phyloP scores from a whole-genome alignment of 2,797 vertebrate species.

The Dermochelys coriacea region DNA sequence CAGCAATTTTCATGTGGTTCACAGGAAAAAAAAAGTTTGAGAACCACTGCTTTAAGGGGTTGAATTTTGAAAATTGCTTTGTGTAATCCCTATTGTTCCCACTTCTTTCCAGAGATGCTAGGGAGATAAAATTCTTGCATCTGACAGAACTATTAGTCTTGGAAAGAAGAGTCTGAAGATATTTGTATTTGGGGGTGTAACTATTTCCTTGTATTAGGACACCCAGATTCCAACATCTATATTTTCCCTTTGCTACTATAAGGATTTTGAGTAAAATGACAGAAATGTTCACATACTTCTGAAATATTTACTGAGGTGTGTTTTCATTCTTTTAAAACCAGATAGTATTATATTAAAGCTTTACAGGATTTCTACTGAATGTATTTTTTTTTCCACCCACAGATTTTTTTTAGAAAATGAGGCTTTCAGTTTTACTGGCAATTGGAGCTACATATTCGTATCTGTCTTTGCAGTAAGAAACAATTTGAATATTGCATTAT shows the following conservation, averaged over 20 bases:
- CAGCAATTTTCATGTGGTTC: no score
- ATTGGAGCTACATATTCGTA: fast-evolving
- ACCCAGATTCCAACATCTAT: not conserved
- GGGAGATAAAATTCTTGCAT: not conserved
- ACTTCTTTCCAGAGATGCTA: not conserved
- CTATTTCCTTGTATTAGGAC: not conserved
- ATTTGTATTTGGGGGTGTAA: fast-evolving
- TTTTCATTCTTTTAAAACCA: not conserved
- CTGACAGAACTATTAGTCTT: not conserved
- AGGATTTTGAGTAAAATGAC: not conserved
- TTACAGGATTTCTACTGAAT: not conserved
- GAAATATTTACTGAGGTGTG: not conserved
- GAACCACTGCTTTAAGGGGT: not conserved
- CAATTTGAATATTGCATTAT: not conserved
- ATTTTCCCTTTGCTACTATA: not conserved
- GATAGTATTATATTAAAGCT: not conserved
- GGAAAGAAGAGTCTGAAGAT: not conserved
- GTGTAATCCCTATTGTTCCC: not conserved
- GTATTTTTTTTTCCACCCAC: not conserved
- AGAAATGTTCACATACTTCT: not conserved
- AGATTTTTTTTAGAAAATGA: fast-evolving
- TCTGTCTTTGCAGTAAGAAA: constrained; percentile 64
- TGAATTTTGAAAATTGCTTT: not conserved
- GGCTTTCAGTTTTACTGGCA: fast-evolving
- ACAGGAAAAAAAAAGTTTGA: no score